Conservation (phyloP, 2,888 invertebrate species). For the Lissonota sp. region DNA sequence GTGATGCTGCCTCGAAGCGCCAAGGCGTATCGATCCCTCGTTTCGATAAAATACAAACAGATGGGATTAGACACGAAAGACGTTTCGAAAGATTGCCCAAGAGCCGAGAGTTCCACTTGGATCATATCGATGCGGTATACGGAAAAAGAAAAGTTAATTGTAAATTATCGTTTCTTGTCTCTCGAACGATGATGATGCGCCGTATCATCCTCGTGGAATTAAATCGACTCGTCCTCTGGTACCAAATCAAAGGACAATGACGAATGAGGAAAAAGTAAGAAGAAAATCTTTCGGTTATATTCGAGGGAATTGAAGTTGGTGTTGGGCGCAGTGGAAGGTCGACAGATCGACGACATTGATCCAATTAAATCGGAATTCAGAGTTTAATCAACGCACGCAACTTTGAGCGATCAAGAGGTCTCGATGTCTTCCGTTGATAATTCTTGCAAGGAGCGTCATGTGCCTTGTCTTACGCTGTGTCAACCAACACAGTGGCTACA, state of each 20-base stretch:
- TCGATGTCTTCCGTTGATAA: not conserved
- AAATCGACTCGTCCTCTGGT: constrained; percentile 4
- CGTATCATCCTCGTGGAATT: constrained; percentile 5
- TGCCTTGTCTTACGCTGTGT: constrained; percentile 9
- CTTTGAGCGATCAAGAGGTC: constrained; percentile 61
- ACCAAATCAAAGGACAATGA: constrained; percentile 66
- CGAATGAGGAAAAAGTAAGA: constrained; percentile 63
- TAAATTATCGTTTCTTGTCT: constrained; percentile 17
- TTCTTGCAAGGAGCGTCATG: not conserved
- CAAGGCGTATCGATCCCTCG: constrained; percentile 54
- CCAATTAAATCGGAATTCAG: constrained; percentile 79
- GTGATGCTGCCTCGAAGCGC: constrained; percentile 26
- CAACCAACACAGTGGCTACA: constrained; percentile 1
- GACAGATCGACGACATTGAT: constrained; percentile 69
- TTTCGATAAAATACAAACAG: constrained; percentile 40
- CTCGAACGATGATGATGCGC: not conserved
- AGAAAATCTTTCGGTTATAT: constrained; percentile 8
- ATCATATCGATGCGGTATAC: not conserved
- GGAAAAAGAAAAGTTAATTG: not conserved
- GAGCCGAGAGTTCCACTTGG: not conserved
- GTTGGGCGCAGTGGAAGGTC: constrained; percentile 10
- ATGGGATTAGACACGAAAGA: constrained; percentile 41
- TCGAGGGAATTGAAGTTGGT: constrained; percentile 25
- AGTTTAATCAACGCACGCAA: constrained; percentile 73
- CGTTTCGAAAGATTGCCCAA: constrained; percentile 27